Evolutionary conservation across 2,797 vertebrate genomes (phyloP), one percentile per base, ranked within the genome.

Genomic region (Xenopus petersii): DNA sequence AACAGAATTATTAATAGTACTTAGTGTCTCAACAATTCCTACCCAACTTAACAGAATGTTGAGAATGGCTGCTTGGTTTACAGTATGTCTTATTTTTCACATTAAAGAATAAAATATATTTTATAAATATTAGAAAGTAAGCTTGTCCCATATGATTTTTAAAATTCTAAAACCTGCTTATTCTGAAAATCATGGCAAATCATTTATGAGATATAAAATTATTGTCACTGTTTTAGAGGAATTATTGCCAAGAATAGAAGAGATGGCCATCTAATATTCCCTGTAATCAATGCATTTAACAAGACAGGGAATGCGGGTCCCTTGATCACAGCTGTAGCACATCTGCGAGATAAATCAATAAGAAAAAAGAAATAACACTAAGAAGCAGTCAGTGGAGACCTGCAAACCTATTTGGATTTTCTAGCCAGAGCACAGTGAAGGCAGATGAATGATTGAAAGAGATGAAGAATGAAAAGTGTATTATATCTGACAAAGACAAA

Each of bases 331-430:
- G 64, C 24, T 68, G 59, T 49, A 48, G 51, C 70, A 77, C 70
- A 77, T 77, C 75, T 73, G 75, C 68, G 65, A 68, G 64, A 17
- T 67, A 77, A 77, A 77, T 77, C 75, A 77, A 77, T 77, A 73
- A 36, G 70, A 73, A 73, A 73, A 56, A 77, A 77, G 73, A 77
- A 77, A 77, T 73, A 77, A 77, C 70, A 73, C 64, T 58, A 77
- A 68, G 75, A 77, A 73, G 47, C 63, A 77, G 64, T 67, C 75
- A 77, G 60, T 21, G 55, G 70, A 68, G 75, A 77, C 48, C 33
- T 67, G 59, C 13, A 72, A 58, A 69, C 70, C 64, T 73, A 77
- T 77, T 68, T 68, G 70, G 73, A 73, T 73, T 77, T 77, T 73
- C 59, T 48, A 73, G 36, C 59, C 75, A 77, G 68, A 73, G 75